phyloP scores from a whole-genome alignment of 2,113 vertebrate genomes.

The Copsychus sechellarum region DNA sequence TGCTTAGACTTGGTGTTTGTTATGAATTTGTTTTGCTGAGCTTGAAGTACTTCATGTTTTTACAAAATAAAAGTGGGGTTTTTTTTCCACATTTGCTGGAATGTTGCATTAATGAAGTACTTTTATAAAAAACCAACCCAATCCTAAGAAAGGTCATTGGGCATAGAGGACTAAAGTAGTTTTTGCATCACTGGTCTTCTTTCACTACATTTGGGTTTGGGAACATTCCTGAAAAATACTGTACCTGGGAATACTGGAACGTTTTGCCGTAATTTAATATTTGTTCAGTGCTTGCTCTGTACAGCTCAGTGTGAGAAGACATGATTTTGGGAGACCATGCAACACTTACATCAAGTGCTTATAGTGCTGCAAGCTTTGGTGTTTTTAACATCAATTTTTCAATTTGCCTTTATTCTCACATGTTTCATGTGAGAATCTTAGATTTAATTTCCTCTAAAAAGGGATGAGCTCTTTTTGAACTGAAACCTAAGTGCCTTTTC shows the following conservation, averaged over 20 bases:
- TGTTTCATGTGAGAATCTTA: background rate
- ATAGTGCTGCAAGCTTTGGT: background rate
- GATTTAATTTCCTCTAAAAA: background rate
- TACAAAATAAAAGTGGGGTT: background rate
- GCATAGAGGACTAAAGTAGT: background rate
- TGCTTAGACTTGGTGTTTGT: background rate
- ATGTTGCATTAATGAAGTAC: background rate
- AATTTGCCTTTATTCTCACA: background rate
- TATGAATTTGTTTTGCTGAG: background rate
- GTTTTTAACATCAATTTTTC: background rate
- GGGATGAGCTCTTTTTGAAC: background rate
- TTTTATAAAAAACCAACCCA: accelerated
- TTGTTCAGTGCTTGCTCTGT: background rate
- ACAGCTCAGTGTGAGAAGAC: accelerated
- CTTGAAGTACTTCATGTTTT: background rate
- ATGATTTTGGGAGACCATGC: background rate
- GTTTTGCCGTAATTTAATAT: background rate
- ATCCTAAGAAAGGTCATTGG: background rate
- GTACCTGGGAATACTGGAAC: background rate
- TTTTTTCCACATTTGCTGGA: background rate
- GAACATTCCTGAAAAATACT: background rate
- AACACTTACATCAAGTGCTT: background rate
- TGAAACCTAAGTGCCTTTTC: background rate
- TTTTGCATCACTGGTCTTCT: background rate
- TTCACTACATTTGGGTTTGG: background rate